phyloP scores from a whole-genome alignment of 2,888 invertebrate genomes.

The Synanthedon vespiformis region DNA sequence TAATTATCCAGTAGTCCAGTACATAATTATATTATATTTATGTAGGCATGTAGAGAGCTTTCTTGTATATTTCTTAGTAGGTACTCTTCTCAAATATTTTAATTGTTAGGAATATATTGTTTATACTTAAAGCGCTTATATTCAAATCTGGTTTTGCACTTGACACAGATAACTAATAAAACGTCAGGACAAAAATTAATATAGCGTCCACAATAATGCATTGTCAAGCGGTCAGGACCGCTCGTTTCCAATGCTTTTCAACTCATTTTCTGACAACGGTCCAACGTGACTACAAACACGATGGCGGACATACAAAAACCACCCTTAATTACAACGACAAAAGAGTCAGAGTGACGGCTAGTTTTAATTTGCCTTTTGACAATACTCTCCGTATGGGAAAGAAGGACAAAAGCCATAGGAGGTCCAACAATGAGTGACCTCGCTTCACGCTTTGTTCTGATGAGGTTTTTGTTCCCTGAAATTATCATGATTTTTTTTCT shows the following conservation, averaged over 20 bases:
- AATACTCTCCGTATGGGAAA: slow-evolving; percentile 1
- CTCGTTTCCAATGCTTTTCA: slow-evolving; percentile 39
- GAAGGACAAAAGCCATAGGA: slow-evolving; percentile 5
- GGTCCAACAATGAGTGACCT: slow-evolving; percentile 10
- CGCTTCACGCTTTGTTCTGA: slow-evolving; percentile 19
- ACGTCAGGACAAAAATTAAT: slow-evolving; percentile 35
- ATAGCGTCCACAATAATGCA: slow-evolving; percentile 29
- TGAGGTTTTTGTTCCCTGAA: slow-evolving; percentile 22
- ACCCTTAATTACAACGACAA: background rate
- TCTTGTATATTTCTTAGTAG: too few relatives aligned
- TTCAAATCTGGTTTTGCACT: too few relatives aligned
- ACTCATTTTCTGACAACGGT: slow-evolving; percentile 9
- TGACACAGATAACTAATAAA: background rate
- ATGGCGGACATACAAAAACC: background rate
- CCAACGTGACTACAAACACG: slow-evolving; percentile 4
- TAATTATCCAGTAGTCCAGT: too few relatives aligned
- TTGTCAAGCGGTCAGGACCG: slow-evolving; percentile 32
- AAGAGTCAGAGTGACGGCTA: background rate
- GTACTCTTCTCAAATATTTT: too few relatives aligned
- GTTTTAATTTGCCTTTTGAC: background rate
- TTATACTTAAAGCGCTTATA: too few relatives aligned
- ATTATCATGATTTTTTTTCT: slow-evolving; percentile 12
- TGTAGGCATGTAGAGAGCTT: too few relatives aligned
- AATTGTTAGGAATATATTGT: too few relatives aligned
- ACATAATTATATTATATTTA: too few relatives aligned